Percentiles rank a stretch among this genome's conserved stretches.
Evolutionary conservation across 2,113 vertebrate genomes (phyloP).

Genomic region (Eptesicus fuscus): DNA sequence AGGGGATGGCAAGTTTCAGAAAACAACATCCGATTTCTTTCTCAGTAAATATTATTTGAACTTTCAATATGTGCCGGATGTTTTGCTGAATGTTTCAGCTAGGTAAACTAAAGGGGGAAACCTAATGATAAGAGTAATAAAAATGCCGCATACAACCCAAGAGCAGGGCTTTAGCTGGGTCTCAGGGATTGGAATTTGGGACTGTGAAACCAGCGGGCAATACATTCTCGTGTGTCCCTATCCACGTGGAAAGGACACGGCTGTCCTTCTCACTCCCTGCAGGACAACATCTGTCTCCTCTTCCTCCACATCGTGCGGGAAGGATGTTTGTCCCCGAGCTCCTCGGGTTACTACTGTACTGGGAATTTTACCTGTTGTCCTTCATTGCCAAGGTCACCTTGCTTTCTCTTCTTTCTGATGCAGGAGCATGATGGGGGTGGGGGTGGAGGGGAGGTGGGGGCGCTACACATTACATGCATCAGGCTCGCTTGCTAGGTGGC

Average conservation of each 20-base stretch:
- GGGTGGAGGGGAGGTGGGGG: rapidly evolving
- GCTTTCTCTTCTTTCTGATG: background rate
- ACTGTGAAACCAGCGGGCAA: background rate
- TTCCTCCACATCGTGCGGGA: background rate
- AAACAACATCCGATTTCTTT: background rate
- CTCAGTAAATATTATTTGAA: background rate
- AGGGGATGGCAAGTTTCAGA: background rate
- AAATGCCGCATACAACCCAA: background rate
- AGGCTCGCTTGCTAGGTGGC: background rate
- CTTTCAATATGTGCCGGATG: background rate
- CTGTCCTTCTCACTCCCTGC: background rate
- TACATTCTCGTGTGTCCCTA: background rate
- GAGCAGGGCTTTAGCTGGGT: background rate
- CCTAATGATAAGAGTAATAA: background rate
- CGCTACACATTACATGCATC: background rate
- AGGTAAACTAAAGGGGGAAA: background rate
- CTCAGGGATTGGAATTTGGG: background rate
- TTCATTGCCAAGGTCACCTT: background rate
- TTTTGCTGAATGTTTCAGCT: background rate
- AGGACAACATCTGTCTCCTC: background rate
- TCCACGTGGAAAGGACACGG: background rate
- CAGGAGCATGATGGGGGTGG: too few relatives aligned
- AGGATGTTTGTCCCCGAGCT: background rate
- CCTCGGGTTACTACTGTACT: background rate
- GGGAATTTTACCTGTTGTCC: background rate